A percentile compares a stretch with the other conserved stretches of the same genome.
Conservation (phyloP, 2,113 vertebrate genomes). For the Stigmatopora nigra region DNA sequence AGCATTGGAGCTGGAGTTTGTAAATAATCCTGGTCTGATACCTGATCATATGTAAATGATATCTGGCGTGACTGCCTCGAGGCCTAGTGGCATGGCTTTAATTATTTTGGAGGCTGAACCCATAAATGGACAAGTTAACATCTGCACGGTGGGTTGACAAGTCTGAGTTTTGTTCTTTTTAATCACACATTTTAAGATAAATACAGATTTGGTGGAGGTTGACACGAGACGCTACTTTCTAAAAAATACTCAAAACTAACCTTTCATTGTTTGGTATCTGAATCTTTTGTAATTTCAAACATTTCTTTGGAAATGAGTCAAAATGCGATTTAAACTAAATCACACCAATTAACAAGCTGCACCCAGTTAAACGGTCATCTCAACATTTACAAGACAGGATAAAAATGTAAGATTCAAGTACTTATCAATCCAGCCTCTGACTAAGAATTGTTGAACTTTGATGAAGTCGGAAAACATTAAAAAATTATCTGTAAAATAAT, state of each 20-base stretch:
- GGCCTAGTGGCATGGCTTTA: constrained; percentile 42
- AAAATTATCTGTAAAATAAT: no score
- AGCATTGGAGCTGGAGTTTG: constrained; percentile 35
- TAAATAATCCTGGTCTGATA: constrained; percentile 65
- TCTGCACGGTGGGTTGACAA: constrained; percentile 28
- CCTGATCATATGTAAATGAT: constrained; percentile 70
- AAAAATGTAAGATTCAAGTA: no score
- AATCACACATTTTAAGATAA: constrained; percentile 38
- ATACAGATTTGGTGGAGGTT: constrained; percentile 38
- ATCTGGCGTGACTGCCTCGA: constrained; percentile 58
- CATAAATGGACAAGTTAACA: constrained; percentile 60
- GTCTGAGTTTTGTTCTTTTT: constrained; percentile 18
- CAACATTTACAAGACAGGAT: no score
- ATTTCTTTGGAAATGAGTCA: no score
- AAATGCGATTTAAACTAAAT: no score
- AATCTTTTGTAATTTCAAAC: no score
- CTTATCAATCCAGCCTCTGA: no score
- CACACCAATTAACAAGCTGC: no score
- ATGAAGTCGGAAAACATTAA: no score
- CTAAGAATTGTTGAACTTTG: no score
- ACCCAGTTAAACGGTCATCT: no score
- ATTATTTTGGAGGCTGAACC: constrained; percentile 36
- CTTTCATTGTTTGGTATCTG: background rate
- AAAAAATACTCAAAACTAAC: background rate
- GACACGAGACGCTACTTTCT: background rate